Base-by-base conservation (phyloP, 1,140 invertebrate species). In the Drosophila bocqueti region DNA sequence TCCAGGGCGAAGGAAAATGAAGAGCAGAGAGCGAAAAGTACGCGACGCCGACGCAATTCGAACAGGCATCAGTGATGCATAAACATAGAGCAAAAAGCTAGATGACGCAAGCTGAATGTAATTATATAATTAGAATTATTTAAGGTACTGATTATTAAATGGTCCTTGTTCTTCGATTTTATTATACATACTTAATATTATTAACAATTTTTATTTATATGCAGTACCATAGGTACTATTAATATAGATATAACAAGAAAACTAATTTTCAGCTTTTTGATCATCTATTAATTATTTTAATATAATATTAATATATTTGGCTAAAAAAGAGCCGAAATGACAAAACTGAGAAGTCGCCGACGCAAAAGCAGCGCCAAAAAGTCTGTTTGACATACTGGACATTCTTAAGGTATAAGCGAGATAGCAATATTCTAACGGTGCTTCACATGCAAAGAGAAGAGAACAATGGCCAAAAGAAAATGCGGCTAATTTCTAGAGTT, bases 391-490 rank as follows among this genome's bases (percentile, higher is more conserved):
- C 31, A 31, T 7, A 4, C 13, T 57, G 9, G 54, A 11, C 54
- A 49, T 1, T 15, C 29, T 4, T 9, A 1, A 9, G 13, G 47
- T 9, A n/a, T 6, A 36, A 26, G 24, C 15, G 18, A 67, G 46
- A 43, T 0, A 68, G 21, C 6, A 0, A 31, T 29, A 59, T n/a
- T 16, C n/a, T 67, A 67, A 67, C 64, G 43, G 64, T 13, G n/a
- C 9, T 31, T 58, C 5, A 6, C 13, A 29, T 8, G 24, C 0
- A 5, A 67, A 31, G 11, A 42, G 50, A 11, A 40, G 5, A 29
- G 34, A 76, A 31, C 3, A 2, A 18, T 2, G 21, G 47, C 49
- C 26, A 11, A 21, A 3, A 13, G 49, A n/a, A 6, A 52, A 29
- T 1, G 5, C 4, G 10, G n/a, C 42, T 13, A 18, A 31, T 29